These are phyloP conservation scores for Todus mexicanus DNA, from an alignment of 2,797 vertebrate genomes.

Conservation along the genomic window DNA sequence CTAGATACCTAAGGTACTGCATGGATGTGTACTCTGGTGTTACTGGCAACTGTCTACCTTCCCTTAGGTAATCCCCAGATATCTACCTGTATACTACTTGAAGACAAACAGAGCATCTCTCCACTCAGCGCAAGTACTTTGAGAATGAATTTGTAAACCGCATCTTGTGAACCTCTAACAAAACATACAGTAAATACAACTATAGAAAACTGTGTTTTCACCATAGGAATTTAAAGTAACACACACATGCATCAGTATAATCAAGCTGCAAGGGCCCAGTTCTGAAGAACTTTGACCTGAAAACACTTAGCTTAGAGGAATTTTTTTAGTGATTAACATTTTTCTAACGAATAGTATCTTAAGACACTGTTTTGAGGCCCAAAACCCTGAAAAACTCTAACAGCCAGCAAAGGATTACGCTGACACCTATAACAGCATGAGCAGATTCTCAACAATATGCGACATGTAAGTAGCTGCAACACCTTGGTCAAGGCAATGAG, in stretches of 20 bases:
- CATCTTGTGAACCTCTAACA: neutral
- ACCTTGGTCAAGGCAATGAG: neutral
- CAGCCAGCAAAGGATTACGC: neutral
- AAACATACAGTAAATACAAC: neutral
- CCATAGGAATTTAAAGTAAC: neutral
- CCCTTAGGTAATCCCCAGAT: neutral
- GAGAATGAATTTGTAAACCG: neutral
- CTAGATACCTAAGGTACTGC: neutral
- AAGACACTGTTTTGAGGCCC: neutral
- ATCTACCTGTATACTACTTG: neutral
- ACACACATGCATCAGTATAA: neutral
- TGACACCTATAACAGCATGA: neutral
- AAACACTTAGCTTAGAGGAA: too few species aligned
- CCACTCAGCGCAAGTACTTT: neutral
- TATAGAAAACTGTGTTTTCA: neutral
- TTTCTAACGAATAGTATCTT: neutral
- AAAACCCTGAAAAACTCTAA: neutral
- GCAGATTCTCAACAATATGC: neutral
- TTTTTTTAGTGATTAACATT: too few species aligned
- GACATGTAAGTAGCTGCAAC: neutral
- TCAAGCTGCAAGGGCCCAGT: neutral
- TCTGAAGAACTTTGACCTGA: neutral
- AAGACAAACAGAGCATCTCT: neutral
- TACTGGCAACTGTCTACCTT: neutral
- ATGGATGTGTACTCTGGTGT: neutral